These are phyloP conservation scores for Allobates femoralis DNA, from an alignment of 2,797 vertebrate species.

Conservation along the genomic window DNA sequence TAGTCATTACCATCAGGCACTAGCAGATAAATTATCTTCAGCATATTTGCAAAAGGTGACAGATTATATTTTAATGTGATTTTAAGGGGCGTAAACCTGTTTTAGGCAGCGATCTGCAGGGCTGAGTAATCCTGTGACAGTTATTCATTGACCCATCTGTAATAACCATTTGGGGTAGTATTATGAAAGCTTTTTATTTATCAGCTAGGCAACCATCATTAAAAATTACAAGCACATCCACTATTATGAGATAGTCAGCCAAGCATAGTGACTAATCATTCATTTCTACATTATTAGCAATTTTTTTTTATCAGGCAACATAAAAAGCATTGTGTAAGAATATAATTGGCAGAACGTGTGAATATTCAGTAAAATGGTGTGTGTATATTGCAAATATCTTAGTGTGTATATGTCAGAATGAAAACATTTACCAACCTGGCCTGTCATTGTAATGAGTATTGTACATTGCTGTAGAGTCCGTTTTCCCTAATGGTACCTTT, in stretches of 20 bases:
- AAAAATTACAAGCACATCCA: conserved; percentile 52
- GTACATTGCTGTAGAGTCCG: neutral
- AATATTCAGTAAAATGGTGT: neutral
- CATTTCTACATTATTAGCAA: conserved; percentile 48
- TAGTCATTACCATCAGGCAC: conserved; percentile 55
- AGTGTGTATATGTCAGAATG: neutral
- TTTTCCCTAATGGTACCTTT: too few species aligned
- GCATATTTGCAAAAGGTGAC: conserved; percentile 52
- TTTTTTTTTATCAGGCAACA: conserved; percentile 1
- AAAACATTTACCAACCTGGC: neutral
- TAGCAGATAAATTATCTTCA: conserved; percentile 53
- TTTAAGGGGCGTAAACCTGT: conserved; percentile 44
- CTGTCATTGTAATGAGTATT: neutral
- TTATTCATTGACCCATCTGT: conserved; percentile 55
- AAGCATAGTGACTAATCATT: conserved; percentile 43
- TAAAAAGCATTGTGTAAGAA: neutral
- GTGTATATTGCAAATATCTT: neutral
- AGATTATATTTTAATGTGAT: conserved; percentile 61
- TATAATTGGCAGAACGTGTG: neutral
- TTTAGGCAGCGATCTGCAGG: conserved; percentile 38
- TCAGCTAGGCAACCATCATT: conserved; percentile 49
- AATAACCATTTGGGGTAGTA: conserved; percentile 45
- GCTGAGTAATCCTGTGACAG: conserved; percentile 49
- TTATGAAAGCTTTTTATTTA: conserved; percentile 58
- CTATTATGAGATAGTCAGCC: conserved; percentile 55